A percentile compares a stretch with the other conserved stretches of the same genome.
Conservation (phyloP, 2,888 invertebrate species). For the Neocrepidodera transversa region DNA sequence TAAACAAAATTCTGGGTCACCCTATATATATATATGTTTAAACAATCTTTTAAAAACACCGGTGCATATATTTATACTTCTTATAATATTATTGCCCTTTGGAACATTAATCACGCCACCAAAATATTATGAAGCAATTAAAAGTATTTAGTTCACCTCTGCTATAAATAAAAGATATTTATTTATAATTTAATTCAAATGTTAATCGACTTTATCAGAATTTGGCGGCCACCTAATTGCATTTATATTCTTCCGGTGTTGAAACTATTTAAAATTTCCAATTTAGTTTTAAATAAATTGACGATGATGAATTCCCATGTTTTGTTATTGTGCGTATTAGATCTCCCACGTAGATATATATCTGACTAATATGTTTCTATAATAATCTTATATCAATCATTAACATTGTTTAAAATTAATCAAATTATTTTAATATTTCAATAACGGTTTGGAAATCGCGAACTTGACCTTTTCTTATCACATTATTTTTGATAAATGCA, state of each 20-base stretch:
- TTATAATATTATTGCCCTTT: not conserved
- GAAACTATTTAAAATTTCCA: not conserved
- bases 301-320: not conserved
- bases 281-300: not conserved
- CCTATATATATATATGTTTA: too few relatives aligned
- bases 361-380: not conserved
- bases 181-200: conserved; percentile 34
- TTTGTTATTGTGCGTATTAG: not conserved
- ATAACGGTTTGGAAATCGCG: too few relatives aligned
- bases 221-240: conserved; percentile 6
- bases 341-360: not conserved
- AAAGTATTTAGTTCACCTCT: conserved; percentile 26
- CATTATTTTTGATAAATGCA: too few relatives aligned
- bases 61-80: not conserved
- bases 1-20: too few relatives aligned
- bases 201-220: conserved; percentile 20
- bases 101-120: not conserved
- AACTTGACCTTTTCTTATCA: too few relatives aligned
- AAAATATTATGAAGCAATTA: not conserved
- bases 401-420: too few relatives aligned
- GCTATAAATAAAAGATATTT: conserved; percentile 38
- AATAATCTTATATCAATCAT: too few relatives aligned
- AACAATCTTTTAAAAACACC: too few relatives aligned
- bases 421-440: too few relatives aligned
- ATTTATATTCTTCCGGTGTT: not conserved